phyloP scores from a whole-genome alignment of 2,888 invertebrate species.

The Amaurobius ferox region DNA sequence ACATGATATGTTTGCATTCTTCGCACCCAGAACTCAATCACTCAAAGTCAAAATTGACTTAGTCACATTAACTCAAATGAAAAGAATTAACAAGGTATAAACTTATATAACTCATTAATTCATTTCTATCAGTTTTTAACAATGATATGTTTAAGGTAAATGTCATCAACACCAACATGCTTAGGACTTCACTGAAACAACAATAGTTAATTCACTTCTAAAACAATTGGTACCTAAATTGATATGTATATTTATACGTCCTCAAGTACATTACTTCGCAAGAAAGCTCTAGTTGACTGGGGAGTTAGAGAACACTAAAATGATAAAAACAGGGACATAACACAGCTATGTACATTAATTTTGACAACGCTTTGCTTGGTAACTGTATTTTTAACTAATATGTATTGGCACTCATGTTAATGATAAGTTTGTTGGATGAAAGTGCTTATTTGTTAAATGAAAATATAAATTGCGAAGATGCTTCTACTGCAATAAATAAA shows the following conservation, averaged over 20 bases:
- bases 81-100: no score
- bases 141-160: not conserved
- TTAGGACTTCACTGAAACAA: slow-evolving; percentile 2
- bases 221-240: slow-evolving; percentile 40
- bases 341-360: slow-evolving; percentile 3
- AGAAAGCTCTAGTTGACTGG: slow-evolving; percentile 61
- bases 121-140: not conserved
- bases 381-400: not conserved
- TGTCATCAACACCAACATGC: slow-evolving; percentile 4
- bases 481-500: no score
- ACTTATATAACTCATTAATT: no score
- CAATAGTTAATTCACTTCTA: slow-evolving; percentile 26
- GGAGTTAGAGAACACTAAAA: slow-evolving; percentile 53
- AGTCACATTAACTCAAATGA: no score
- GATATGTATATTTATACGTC: slow-evolving; percentile 57
- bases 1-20: no score
- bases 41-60: no score
- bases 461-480: no score
- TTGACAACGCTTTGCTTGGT: not conserved
- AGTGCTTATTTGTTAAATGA: no score
- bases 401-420: not conserved
- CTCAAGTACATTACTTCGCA: slow-evolving; percentile 23
- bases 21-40: no score
- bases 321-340: slow-evolving; percentile 17
- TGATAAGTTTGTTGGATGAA: no score